Evolutionary conservation across 2,113 vertebrate genomes (phyloP).

Genomic region (Dromaius novaehollandiae): DNA sequence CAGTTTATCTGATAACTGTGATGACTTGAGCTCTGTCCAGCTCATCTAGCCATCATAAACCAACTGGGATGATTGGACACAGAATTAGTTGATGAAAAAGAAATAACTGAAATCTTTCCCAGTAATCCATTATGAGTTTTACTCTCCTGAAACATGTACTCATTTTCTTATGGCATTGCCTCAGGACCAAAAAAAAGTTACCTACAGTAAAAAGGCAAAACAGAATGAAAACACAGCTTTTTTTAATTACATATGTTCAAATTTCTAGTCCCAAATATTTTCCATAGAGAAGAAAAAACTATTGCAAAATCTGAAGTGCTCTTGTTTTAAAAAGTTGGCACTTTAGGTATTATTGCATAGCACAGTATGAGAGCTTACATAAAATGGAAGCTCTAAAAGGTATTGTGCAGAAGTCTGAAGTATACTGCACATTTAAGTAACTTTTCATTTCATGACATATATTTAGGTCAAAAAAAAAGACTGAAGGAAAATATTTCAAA

Average conservation of each 20-base stretch:
- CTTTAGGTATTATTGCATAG: neutral
- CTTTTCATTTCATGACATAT: neutral
- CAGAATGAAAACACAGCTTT: neutral
- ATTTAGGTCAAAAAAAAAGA: neutral
- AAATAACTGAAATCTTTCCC: neutral
- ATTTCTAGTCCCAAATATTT: neutral
- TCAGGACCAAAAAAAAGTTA: neutral
- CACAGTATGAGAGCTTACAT: neutral
- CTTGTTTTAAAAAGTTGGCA: neutral
- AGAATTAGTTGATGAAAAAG: neutral
- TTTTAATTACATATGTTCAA: neutral
- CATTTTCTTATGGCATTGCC: neutral
- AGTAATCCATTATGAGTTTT: neutral
- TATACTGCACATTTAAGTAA: neutral
- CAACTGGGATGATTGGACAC: slow-evolving; percentile 28
- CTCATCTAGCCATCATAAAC: slow-evolving; percentile 8
- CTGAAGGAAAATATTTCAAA: neutral
- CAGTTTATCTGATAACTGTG: slow-evolving; percentile 10
- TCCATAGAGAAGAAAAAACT: neutral
- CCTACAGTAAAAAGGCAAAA: neutral
- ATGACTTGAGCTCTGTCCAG: slow-evolving; percentile 1
- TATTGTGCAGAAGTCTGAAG: neutral
- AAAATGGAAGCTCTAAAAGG: neutral
- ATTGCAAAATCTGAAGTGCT: neutral
- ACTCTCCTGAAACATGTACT: neutral